These are phyloP conservation scores for Heteromyza rotundicornis DNA, from an alignment of 2,888 invertebrate genomes.

Conservation along the genomic window DNA sequence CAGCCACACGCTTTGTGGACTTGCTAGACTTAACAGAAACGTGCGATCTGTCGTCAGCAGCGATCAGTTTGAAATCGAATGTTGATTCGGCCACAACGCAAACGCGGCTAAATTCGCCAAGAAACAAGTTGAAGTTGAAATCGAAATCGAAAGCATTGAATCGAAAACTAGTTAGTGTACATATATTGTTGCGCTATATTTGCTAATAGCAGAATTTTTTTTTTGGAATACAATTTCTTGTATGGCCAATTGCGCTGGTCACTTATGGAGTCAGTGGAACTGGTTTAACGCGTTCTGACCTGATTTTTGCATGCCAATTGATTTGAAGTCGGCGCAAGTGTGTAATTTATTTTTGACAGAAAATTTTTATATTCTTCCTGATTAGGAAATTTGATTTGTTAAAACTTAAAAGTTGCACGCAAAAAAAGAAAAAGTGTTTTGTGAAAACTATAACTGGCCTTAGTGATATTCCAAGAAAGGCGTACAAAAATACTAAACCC, in stretches of 20 bases:
- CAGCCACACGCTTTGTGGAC: too few species aligned
- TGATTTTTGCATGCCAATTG: slow-evolving; percentile 31
- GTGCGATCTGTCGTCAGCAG: background rate
- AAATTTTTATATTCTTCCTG: too few species aligned
- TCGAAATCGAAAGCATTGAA: background rate
- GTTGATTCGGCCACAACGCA: background rate
- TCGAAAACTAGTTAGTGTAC: background rate
- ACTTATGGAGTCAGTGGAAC: background rate
- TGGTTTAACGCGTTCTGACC: background rate
- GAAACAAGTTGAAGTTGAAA: background rate
- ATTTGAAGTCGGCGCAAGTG: too few species aligned
- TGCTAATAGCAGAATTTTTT: background rate
- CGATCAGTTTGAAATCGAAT: slow-evolving; percentile 1
- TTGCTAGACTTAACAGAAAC: too few species aligned
- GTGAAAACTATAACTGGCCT: too few species aligned
- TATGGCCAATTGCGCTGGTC: background rate
- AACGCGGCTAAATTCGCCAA: background rate
- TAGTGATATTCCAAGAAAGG: too few species aligned
- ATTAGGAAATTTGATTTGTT: too few species aligned
- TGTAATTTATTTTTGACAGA: too few species aligned
- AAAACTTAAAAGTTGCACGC: too few species aligned
- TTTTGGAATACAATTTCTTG: background rate
- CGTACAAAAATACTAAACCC: too few species aligned
- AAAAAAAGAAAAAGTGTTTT: too few species aligned
- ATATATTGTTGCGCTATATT: background rate